Evolutionary conservation across 2,888 invertebrate species (phyloP).

Genomic region (Platycheirus rosarum): DNA sequence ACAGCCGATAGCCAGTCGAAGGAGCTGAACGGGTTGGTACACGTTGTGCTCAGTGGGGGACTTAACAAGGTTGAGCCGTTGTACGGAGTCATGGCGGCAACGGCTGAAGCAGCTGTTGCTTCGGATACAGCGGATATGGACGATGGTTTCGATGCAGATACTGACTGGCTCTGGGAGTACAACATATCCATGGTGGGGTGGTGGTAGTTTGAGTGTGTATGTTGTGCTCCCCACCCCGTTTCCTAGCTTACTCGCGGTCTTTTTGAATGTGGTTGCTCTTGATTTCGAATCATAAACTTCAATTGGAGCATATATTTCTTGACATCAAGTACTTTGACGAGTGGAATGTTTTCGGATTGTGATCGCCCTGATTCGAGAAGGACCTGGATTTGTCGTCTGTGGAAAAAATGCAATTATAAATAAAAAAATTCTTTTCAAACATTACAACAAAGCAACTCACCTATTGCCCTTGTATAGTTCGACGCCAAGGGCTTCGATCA

Average conservation of each 20-base stretch:
- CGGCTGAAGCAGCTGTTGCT: constrained; percentile 60
- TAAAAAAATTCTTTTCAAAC: not conserved
- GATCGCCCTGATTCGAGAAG: constrained; percentile 90
- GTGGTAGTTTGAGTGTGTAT: constrained; percentile 76
- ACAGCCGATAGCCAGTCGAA: constrained; percentile 76
- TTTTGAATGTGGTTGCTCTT: constrained; percentile 82
- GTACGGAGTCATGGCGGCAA: constrained; percentile 73
- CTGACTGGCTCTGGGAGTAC: constrained; percentile 81
- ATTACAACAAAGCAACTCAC: constrained; percentile 87
- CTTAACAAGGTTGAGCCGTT: constrained; percentile 80
- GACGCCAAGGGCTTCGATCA: constrained; percentile 91
- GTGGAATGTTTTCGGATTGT: constrained; percentile 88
- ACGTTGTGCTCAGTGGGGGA: constrained; percentile 78
- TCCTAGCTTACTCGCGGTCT: constrained; percentile 83
- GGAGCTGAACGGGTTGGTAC: constrained; percentile 74
- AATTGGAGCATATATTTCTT: constrained; percentile 93
- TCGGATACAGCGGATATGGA: constrained; percentile 74
- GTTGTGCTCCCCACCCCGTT: constrained; percentile 83
- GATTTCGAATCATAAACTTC: constrained; percentile 89
- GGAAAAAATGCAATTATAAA: constrained; percentile 35
- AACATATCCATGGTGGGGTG: constrained; percentile 79
- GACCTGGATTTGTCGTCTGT: constrained; percentile 89
- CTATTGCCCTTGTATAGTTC: constrained; percentile 92
- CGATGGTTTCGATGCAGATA: constrained; percentile 74
- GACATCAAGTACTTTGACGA: constrained; percentile 92